A percentile compares a stretch with the other conserved stretches of the same genome.
These are phyloP conservation scores for Heliconius nattereri DNA, from an alignment of 1,140 invertebrate species.

Conservation along the genomic window DNA sequence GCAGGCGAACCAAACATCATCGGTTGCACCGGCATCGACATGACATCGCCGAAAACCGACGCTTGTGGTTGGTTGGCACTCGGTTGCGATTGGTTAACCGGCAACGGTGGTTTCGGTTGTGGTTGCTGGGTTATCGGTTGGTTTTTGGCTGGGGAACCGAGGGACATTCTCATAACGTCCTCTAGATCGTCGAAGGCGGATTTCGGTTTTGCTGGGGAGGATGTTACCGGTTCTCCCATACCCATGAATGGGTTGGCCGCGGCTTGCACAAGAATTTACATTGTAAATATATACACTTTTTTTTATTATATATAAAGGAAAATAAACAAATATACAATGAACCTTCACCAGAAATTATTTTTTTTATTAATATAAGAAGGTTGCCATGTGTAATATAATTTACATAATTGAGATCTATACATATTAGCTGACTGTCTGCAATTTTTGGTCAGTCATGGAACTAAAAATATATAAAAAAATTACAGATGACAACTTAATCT, in stretches of 20 bases:
- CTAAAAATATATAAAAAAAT: neutral
- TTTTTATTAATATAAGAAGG: neutral
- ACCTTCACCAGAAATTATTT: conserved; percentile 24
- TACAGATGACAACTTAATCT: neutral
- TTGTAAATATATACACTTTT: conserved; percentile 19
- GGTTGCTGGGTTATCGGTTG: conserved; percentile 75
- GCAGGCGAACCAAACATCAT: conserved; percentile 84
- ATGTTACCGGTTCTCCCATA: conserved; percentile 79
- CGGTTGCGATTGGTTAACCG: conserved; percentile 50
- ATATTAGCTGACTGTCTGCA: neutral
- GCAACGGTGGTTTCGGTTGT: conserved; percentile 66
- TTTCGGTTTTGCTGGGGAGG: conserved; percentile 80
- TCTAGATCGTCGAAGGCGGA: conserved; percentile 87
- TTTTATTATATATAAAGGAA: neutral
- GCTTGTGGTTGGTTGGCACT: conserved; percentile 75
- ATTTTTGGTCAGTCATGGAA: neutral
- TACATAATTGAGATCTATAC: neutral
- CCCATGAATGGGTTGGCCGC: conserved; percentile 83
- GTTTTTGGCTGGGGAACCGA: conserved; percentile 83
- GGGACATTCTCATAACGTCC: conserved; percentile 85
- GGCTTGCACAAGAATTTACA: conserved; percentile 83
- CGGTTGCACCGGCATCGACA: conserved; percentile 61
- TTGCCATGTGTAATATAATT: conserved; percentile 4
- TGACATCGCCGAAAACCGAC: conserved; percentile 57
- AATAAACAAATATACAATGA: neutral